Percentiles rank a stretch among this genome's conserved stretches.
Evolutionary conservation across 1,140 invertebrate genomes (phyloP).

Genomic region (Conus ventricosus): DNA sequence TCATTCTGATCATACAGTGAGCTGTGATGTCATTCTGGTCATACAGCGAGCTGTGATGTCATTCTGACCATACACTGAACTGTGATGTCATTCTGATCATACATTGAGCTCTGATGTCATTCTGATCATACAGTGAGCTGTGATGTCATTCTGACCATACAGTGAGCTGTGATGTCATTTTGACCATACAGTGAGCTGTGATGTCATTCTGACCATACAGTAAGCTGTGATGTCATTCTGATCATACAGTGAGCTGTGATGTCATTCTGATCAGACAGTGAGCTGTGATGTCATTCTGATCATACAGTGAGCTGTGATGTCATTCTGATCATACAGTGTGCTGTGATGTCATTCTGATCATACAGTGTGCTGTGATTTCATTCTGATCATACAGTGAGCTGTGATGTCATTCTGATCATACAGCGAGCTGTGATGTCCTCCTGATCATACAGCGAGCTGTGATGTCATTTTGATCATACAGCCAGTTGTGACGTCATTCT

Average conservation of each 20-base stretch:
- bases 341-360: slow-evolving; percentile 94
- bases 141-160: no score
- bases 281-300: slow-evolving; percentile 72
- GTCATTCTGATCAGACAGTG: neutral
- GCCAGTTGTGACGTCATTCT: neutral
- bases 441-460: neutral
- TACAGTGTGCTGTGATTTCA: slow-evolving; percentile 76
- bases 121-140: neutral
- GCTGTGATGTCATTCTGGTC: neutral
- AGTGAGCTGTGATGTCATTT: no score
- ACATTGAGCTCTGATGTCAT: neutral
- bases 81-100: neutral
- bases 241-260: no score
- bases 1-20: slow-evolving; percentile 77
- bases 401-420: neutral
- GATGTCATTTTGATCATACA: neutral
- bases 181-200: no score
- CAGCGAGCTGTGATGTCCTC: no score
- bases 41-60: no score
- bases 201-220: no score
- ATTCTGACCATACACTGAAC: neutral
- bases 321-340: slow-evolving; percentile 82
- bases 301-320: no score
- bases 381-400: slow-evolving; percentile 77
- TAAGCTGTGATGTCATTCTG: no score